These are phyloP conservation scores for Calliopum simillimum DNA, from an alignment of 2,888 invertebrate genomes.

Conservation along the genomic window DNA sequence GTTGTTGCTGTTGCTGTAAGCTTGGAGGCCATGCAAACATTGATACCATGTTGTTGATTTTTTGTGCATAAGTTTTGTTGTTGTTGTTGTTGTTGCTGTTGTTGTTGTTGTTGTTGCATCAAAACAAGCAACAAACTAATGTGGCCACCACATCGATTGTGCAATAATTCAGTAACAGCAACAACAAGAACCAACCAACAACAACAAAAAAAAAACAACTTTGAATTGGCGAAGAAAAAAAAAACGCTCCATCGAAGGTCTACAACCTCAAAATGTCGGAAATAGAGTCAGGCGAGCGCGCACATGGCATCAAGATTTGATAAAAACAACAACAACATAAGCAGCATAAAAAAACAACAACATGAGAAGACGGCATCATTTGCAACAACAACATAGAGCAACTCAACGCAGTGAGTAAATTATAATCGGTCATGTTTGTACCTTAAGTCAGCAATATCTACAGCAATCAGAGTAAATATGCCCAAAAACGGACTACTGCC, in stretches of 20 bases:
- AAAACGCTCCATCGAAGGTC: conserved; percentile 21
- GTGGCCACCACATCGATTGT: conserved; percentile 16
- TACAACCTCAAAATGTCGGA: conserved; percentile 35
- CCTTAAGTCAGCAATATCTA: no score
- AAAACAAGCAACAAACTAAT: conserved; percentile 1
- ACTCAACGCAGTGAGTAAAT: no score
- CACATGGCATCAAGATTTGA: conserved; percentile 22
- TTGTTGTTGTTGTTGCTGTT: neutral
- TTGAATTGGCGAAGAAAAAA: neutral
- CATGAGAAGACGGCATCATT: neutral
- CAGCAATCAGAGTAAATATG: no score
- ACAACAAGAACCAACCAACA: neutral
- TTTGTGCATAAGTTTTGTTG: neutral
- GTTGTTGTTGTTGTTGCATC: conserved; percentile 4
- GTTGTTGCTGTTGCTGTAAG: neutral
- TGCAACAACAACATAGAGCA: neutral
- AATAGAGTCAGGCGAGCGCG: conserved; percentile 24
- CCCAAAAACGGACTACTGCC: no score
- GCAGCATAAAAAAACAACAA: no score
- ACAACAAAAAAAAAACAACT: neutral
- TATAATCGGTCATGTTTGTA: no score
- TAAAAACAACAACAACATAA: conserved; percentile 7
- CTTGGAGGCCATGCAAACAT: neutral
- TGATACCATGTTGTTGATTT: neutral
- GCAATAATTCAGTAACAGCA: conserved; percentile 8